A percentile compares a stretch with the other conserved stretches of the same genome.
phyloP scores from a whole-genome alignment of 1,140 invertebrate species.

The Leptinotarsa texana region DNA sequence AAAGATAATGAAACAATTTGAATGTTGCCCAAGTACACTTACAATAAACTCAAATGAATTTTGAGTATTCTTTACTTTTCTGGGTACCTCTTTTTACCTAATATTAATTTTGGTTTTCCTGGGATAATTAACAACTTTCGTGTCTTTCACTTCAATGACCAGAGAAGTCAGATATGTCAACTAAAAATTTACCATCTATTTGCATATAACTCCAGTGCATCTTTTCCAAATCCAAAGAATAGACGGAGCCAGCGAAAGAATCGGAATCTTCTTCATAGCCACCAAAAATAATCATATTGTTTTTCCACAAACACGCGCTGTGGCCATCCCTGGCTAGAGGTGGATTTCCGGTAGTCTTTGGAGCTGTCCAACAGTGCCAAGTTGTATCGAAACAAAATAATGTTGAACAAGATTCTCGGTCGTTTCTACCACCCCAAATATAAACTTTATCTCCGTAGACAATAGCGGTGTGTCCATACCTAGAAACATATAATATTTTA shows the following conservation, averaged over 20 bases:
- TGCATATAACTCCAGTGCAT: constrained; percentile 71
- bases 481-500: constrained; percentile 14
- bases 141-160: no score
- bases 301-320: constrained; percentile 78
- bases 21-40: no score
- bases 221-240: constrained; percentile 73
- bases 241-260: constrained; percentile 79
- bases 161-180: neutral
- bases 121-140: no score
- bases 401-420: constrained; percentile 75
- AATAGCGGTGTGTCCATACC: constrained; percentile 87
- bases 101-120: no score
- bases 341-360: constrained; percentile 66
- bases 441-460: constrained; percentile 76
- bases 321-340: constrained; percentile 88
- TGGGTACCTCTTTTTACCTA: no score
- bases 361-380: constrained; percentile 69
- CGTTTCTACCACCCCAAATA: constrained; percentile 90
- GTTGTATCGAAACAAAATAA: constrained; percentile 81
- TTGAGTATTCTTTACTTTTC: no score
- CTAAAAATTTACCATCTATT: constrained; percentile 59
- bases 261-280: constrained; percentile 82
- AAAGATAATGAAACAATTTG: no score
- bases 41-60: no score
- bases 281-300: constrained; percentile 90